Percentiles rank a stretch among this genome's conserved stretches.
Evolutionary conservation across 2,797 vertebrate species (phyloP).

Genomic region (Lutra lutra): DNA sequence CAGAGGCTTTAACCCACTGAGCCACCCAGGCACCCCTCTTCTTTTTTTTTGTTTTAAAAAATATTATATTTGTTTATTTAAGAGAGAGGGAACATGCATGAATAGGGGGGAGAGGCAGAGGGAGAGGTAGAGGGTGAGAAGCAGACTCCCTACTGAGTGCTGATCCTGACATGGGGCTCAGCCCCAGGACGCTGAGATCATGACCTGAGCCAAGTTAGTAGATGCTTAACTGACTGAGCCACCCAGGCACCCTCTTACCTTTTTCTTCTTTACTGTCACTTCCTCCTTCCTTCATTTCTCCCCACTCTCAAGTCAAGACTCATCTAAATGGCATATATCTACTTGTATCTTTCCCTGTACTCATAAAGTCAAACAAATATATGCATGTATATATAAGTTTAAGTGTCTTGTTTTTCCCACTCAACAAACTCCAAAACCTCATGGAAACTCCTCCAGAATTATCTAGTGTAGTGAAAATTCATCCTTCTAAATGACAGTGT

Average conservation of each 20-base stretch:
- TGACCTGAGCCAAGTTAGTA: neutral
- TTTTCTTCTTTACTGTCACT: neutral
- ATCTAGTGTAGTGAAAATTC: neutral
- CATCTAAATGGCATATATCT: neutral
- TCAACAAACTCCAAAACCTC: neutral
- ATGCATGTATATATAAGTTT: neutral
- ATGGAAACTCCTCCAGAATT: neutral
- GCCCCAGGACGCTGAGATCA: neutral
- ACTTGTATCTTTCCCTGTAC: neutral
- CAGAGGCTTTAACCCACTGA: too few relatives aligned
- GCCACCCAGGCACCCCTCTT: too few relatives aligned
- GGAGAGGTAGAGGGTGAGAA: neutral
- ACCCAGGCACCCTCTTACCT: neutral
- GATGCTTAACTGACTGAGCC: neutral
- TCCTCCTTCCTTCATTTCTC: neutral
- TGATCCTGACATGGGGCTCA: neutral
- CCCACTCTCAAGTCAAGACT: neutral
- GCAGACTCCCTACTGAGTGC: neutral
- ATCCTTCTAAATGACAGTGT: neutral
- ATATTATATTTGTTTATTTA: neutral
- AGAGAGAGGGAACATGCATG: neutral
- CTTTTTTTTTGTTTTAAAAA: too few relatives aligned
- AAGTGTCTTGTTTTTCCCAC: neutral
- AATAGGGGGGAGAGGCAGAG: neutral
- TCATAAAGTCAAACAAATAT: neutral